Evolutionary conservation across 2,888 invertebrate species (phyloP), one percentile per base, ranked within the genome.

Genomic region (Conistra vaccinii): DNA sequence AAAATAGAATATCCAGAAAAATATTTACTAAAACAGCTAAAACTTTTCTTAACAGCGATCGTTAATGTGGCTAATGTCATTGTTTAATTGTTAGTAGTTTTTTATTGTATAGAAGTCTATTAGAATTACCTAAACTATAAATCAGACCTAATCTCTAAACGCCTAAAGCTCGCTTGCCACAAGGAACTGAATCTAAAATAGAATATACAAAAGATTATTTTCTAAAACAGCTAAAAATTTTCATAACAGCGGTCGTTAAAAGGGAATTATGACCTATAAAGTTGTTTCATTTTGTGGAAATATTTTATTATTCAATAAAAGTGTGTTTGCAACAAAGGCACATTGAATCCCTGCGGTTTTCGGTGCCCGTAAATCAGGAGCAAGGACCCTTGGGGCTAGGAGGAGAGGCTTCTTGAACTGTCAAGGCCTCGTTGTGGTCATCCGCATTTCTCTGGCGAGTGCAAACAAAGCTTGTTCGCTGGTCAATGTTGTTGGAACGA

Each of bases 241-340:
- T 85, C 89, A 90, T 92, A 92, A 92, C 89, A 89, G 89, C 87
- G 89, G 89, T 90, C 91, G 90, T 93, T 93, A 94, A 94, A 91
- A 92, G 89, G 87, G 88, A 95, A 95, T 96, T 94, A 96, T 94
- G 94, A 94, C 93, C 96, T 95, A 95, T 96, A 96, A 96, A 96
- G 91, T 91, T 89, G 90, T 93, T 93, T 91, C 95, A 95, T 95
- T 95, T 95, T 94, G 94, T 91, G 92, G 91, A 93, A 94, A 94
- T 93, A 92, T 95, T 96, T 96, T 96, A 96, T 96, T 95, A 93
- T 96, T 94, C 95, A 96, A 96, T 96, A 96, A 96, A 96, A 94
- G 89, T 89, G 90, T 91, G 90, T 92, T 89, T 89, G 90, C 92
- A 95, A 96, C 96, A 96, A 96, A 96, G 95, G 95, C 93, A 93